Conservation (phyloP, 2,888 invertebrate genomes). For the Campoplex nolae region DNA sequence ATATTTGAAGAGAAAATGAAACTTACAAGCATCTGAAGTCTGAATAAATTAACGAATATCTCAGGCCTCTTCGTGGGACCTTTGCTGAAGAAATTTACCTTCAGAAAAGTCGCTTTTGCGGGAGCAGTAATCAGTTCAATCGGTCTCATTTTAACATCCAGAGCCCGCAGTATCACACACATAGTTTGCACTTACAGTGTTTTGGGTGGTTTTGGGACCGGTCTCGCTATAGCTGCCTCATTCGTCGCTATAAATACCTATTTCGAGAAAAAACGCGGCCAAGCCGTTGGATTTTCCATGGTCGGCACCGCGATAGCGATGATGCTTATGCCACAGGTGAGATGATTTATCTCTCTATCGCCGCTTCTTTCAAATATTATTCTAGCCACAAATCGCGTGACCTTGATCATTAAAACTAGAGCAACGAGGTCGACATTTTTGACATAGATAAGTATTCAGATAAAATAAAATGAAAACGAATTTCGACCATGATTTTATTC, state of each 20-base stretch:
- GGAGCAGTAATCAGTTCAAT: constrained; percentile 83
- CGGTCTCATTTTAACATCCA: constrained; percentile 84
- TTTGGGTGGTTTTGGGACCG: constrained; percentile 88
- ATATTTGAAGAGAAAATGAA: background rate
- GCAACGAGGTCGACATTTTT: background rate
- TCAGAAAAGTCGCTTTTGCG: constrained; percentile 82
- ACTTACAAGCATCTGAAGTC: background rate
- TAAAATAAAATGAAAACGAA: background rate
- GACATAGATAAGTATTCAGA: background rate
- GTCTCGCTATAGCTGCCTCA: constrained; percentile 91
- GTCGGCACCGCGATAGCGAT: constrained; percentile 92
- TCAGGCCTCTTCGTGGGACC: constrained; percentile 85
- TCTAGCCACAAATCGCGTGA: background rate
- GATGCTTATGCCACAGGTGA: constrained; percentile 91
- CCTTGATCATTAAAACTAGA: background rate
- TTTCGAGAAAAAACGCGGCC: constrained; percentile 91
- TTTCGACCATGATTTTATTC: background rate
- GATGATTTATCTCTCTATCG: background rate
- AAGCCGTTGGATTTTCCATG: constrained; percentile 92
- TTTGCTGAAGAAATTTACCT: constrained; percentile 83
- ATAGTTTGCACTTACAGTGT: constrained; percentile 83
- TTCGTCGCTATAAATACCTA: constrained; percentile 93
- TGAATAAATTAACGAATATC: constrained; percentile 77
- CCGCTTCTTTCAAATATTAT: background rate
- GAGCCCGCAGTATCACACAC: constrained; percentile 82